A percentile compares a stretch with the other conserved stretches of the same genome.
Evolutionary conservation across 1,140 invertebrate species (phyloP).

Genomic region (Andrena cerasifolii): DNA sequence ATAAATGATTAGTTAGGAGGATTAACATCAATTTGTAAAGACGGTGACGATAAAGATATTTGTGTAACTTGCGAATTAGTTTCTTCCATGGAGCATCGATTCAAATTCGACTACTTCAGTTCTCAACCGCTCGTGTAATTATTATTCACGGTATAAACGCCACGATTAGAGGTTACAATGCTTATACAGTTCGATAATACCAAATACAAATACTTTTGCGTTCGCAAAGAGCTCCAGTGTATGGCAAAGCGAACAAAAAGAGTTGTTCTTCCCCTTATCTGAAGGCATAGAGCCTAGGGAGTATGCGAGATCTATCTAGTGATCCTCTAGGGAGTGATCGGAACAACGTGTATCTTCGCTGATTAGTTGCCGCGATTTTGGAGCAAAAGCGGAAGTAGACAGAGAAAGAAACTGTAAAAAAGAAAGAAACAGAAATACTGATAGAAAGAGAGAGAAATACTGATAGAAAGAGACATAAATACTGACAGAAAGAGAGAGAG

Average conservation of each 20-base stretch:
- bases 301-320: too few species aligned
- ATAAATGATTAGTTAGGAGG: conserved; percentile 45
- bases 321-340: too few species aligned
- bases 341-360: too few species aligned
- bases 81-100: not conserved
- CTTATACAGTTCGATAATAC: conserved; percentile 57
- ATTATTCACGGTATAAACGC: conserved; percentile 66
- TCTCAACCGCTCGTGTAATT: conserved; percentile 59
- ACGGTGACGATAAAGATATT: conserved; percentile 27
- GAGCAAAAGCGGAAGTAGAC: too few species aligned
- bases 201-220: conserved; percentile 12
- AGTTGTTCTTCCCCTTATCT: not conserved
- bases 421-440: too few species aligned
- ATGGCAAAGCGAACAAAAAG: not conserved
- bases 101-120: conserved; percentile 20
- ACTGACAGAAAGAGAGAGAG: too few species aligned
- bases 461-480: too few species aligned
- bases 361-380: too few species aligned
- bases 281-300: not conserved
- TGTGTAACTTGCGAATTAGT: not conserved
- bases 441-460: too few species aligned
- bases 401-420: too few species aligned
- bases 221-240: not conserved
- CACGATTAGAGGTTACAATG: conserved; percentile 65
- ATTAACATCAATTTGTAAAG: conserved; percentile 58